Evolutionary conservation across 2,888 invertebrate species (phyloP).

Genomic region (Hartigia nigra): DNA sequence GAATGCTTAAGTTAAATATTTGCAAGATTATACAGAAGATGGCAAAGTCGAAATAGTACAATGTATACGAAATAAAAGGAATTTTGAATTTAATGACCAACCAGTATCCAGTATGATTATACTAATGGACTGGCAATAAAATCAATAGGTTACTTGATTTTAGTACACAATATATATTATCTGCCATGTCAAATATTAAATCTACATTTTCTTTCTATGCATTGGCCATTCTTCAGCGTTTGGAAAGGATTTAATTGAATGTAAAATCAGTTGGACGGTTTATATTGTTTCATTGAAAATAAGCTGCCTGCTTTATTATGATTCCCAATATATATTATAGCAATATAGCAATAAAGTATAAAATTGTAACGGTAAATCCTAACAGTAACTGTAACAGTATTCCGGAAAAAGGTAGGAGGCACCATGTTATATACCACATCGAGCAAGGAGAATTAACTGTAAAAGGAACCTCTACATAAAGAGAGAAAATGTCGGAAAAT

Average conservation of each 20-base stretch:
- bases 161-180: not conserved
- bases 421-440: not conserved
- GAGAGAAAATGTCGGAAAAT: slow-evolving; percentile 7
- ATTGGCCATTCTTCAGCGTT: not conserved
- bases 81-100: not conserved
- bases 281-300: not conserved
- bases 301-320: not conserved
- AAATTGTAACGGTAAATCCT: not conserved
- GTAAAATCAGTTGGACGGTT: not conserved
- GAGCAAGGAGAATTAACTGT: not conserved
- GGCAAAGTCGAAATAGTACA: not conserved
- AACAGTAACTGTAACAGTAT: not conserved
- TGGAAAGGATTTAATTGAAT: not conserved
- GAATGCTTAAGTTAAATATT: not conserved
- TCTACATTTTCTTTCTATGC: not conserved
- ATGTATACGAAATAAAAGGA: not conserved
- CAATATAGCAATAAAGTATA: not conserved
- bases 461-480: not conserved
- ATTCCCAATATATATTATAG: not conserved
- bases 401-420: not conserved
- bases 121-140: not conserved
- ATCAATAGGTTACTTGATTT: not conserved
- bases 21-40: not conserved
- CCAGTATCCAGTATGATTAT: not conserved
- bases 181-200: not conserved